phyloP scores from a whole-genome alignment of 1,140 invertebrate genomes.

The Orchestia grillus region DNA sequence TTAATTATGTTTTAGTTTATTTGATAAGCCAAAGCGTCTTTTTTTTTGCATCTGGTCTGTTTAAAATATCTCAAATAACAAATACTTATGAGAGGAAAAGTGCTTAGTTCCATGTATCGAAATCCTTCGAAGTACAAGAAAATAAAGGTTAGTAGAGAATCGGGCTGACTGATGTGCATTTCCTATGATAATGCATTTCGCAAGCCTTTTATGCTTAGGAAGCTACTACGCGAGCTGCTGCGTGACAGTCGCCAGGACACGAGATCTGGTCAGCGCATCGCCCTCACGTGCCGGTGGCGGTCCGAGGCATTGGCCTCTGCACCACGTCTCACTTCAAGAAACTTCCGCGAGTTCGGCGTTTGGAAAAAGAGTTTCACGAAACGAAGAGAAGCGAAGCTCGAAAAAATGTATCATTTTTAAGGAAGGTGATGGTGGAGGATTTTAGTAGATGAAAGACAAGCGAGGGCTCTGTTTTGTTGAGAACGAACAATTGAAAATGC shows the following conservation, averaged over 20 bases:
- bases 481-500: not conserved
- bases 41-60: no score
- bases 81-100: no score
- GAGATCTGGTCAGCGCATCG: not conserved
- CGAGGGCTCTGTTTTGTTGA: no score
- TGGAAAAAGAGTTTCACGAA: not conserved
- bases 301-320: not conserved
- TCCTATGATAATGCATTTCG: not conserved
- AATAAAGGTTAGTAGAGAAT: not conserved
- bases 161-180: not conserved
- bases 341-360: not conserved
- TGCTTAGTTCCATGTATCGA: no score
- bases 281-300: not conserved
- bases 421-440: not conserved
- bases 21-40: no score
- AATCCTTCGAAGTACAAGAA: not conserved
- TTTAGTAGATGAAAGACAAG: not conserved
- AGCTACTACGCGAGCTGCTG: no score
- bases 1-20: no score
- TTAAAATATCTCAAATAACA: no score
- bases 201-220: not conserved
- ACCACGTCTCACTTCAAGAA: not conserved
- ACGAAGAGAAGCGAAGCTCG: not conserved
- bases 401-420: not conserved
- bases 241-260: not conserved